These are phyloP conservation scores for Pollenia amentaria DNA, from an alignment of 2,888 invertebrate genomes.

Conservation along the genomic window DNA sequence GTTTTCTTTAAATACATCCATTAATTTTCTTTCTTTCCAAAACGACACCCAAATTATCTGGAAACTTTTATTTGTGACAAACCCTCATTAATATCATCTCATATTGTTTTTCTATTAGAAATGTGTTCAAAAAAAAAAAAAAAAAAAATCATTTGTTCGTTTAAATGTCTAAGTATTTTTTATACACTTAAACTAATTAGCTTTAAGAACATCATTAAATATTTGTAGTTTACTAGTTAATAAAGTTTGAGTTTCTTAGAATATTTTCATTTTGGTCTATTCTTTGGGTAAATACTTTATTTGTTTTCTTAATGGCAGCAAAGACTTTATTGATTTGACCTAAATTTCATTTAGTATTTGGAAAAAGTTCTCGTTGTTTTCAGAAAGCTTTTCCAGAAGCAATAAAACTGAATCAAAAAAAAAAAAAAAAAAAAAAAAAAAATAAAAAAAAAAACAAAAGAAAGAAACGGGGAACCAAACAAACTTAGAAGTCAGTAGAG, in stretches of 20 bases:
- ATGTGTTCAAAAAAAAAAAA: too few relatives aligned
- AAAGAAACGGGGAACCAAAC: not conserved
- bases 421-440: not conserved
- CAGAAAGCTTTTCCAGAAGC: conserved; percentile 1
- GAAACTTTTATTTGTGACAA: not conserved
- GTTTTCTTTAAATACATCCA: too few relatives aligned
- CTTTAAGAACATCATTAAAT: conserved; percentile 69
- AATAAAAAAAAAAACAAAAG: not conserved
- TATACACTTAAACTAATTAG: conserved; percentile 70
- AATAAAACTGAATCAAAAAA: conserved; percentile 28
- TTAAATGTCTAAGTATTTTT: not conserved
- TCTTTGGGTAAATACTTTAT: conserved; percentile 7
- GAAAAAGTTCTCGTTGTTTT: conserved; percentile 1
- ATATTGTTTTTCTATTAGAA: too few relatives aligned
- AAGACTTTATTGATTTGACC: conserved; percentile 69
- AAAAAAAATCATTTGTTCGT: not conserved
- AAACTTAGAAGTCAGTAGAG: conserved; percentile 23
- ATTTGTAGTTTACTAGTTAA: conserved; percentile 35
- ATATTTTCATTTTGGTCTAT: conserved; percentile 1
- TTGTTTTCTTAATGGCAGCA: conserved; percentile 56
- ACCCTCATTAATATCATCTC: not conserved
- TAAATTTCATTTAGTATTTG: conserved; percentile 55
- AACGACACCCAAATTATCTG: not conserved
- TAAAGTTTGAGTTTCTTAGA: conserved; percentile 50
- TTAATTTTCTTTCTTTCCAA: too few relatives aligned